These are phyloP conservation scores for Amphiprion clarkii DNA, from an alignment of 2,797 vertebrate genomes.

Conservation along the genomic window DNA sequence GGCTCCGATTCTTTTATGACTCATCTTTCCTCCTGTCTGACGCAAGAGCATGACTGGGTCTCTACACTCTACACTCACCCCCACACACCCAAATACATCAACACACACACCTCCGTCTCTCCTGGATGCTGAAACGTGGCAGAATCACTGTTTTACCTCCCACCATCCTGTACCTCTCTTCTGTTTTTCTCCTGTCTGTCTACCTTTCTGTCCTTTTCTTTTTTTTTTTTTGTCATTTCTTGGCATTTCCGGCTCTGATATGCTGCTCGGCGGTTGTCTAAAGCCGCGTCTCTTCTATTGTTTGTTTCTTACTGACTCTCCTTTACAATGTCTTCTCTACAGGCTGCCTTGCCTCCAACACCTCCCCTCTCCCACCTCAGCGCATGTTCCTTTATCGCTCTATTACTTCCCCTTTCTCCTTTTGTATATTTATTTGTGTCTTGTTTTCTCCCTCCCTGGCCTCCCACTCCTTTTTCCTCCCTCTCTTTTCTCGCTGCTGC, in stretches of 20 bases:
- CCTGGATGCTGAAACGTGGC: constrained; percentile 43
- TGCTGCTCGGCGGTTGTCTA: constrained; percentile 8
- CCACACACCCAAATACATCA: background rate
- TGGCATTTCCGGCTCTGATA: constrained; percentile 35
- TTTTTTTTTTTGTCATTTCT: constrained; percentile 25
- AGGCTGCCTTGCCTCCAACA: background rate
- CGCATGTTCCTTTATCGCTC: constrained; percentile 29
- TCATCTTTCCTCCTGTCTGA: constrained; percentile 80
- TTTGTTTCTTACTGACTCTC: constrained; percentile 27
- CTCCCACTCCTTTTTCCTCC: constrained; percentile 32
- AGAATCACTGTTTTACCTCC: constrained; percentile 51
- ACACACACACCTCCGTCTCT: constrained; percentile 27
- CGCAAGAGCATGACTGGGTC: constrained; percentile 77
- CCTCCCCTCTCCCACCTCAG: constrained; percentile 38
- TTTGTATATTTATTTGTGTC: constrained; percentile 55
- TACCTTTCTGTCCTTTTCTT: constrained; percentile 19
- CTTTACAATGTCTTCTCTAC: constrained; percentile 11
- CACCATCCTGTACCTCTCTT: constrained; percentile 32
- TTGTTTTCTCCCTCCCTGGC: constrained; percentile 49
- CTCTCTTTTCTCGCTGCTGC: constrained; percentile 16
- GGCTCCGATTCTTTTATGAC: constrained; percentile 75
- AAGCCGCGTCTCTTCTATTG: constrained; percentile 19
- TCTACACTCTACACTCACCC: constrained; percentile 32
- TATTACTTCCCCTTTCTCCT: constrained; percentile 48
- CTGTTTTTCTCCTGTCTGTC: constrained; percentile 34